A percentile compares a stretch with the other conserved stretches of the same genome.
Conservation (phyloP, 2,113 vertebrate species). For the Mohoua ochrocephala region DNA sequence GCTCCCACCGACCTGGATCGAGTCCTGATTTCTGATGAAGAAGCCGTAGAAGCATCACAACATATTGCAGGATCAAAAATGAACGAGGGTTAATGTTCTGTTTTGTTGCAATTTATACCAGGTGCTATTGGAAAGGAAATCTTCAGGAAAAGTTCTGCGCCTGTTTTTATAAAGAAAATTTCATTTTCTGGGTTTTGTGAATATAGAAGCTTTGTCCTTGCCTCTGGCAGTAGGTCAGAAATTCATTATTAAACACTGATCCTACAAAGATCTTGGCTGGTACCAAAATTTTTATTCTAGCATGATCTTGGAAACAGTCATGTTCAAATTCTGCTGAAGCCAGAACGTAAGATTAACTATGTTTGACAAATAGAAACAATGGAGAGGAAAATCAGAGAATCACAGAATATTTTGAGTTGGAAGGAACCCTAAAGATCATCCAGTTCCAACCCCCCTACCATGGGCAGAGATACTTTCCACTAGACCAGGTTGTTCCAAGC, state of each 20-base stretch:
- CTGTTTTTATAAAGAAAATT: neutral
- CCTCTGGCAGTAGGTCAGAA: neutral
- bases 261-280: neutral
- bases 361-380: neutral
- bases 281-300: neutral
- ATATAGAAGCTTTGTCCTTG: neutral
- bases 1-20: constrained; percentile 75
- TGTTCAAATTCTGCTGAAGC: neutral
- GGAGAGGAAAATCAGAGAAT: neutral
- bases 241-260: neutral
- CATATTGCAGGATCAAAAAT: constrained; percentile 69
- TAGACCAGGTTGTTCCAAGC: fast-evolving
- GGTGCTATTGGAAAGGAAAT: neutral
- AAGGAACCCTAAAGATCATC: neutral
- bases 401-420: neutral
- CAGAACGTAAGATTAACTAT: neutral
- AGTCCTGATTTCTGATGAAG: constrained; percentile 72
- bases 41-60: constrained; percentile 60
- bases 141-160: neutral
- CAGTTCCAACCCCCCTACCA: too few relatives aligned
- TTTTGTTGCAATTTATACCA: neutral
- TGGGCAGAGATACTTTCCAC: neutral
- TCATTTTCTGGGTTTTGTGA: neutral
- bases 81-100: constrained; percentile 67
- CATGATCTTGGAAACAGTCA: neutral